phyloP scores from a whole-genome alignment of 2,113 vertebrate genomes.

The Varanus salvator region DNA sequence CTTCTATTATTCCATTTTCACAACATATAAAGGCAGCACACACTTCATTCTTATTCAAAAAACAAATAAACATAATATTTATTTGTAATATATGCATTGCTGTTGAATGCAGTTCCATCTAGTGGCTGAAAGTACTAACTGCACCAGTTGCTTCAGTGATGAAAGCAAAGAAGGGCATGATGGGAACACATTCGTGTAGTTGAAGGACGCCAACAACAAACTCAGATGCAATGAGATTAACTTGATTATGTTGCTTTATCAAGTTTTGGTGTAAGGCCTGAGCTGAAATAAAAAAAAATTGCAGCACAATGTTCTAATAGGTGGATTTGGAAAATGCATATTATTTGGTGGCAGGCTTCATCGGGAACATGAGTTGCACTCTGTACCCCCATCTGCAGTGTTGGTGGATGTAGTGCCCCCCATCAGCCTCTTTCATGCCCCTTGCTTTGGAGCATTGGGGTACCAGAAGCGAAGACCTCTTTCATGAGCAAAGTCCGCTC shows the following conservation, averaged over 20 bases:
- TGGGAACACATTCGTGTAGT: conserved; percentile 28
- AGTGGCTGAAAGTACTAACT: conserved; percentile 60
- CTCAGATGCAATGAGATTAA: not conserved
- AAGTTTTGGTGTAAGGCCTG: not conserved
- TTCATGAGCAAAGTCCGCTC: not conserved
- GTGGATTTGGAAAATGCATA: not conserved
- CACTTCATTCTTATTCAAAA: not conserved
- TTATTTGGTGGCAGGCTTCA: not conserved
- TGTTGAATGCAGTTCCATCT: conserved; percentile 72
- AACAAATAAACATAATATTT: not conserved
- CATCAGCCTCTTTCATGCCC: not conserved
- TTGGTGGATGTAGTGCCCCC: too few species aligned
- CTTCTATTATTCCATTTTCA: not conserved
- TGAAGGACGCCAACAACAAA: conserved; percentile 14
- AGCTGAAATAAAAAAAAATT: not conserved
- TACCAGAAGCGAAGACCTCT: not conserved
- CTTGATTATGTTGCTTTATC: not conserved
- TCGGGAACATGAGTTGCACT: not conserved
- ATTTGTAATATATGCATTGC: not conserved
- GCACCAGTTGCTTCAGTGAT: not conserved
- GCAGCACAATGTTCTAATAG: not conserved
- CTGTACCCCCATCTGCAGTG: not conserved
- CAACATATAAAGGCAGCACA: not conserved
- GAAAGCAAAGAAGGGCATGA: conserved; percentile 17
- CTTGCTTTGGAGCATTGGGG: not conserved